Base-by-base conservation (phyloP, 2,797 vertebrate species). In the Acanthornis magna region DNA sequence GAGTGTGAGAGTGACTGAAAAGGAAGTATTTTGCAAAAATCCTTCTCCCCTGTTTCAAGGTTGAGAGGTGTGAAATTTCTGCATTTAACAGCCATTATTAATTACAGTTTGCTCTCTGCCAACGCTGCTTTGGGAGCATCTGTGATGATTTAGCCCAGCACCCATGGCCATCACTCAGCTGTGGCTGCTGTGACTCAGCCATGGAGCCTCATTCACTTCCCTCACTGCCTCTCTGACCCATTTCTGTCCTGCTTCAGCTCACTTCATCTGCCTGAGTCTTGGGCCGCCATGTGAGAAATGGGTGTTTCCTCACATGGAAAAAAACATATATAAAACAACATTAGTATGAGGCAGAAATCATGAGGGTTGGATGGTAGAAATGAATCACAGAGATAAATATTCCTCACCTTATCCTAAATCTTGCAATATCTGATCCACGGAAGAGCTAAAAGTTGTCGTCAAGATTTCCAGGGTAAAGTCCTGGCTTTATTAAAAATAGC, bases 81-180 rank as follows among this genome's bases (percentile, higher is more conserved):
- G 74, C 53, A 55, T 93, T 95, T 93, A 95, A 66, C 77, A 89
- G 58, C 61, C 43, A 13, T 60, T 91, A 85, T 89, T 93, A 93
- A 83, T 95, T 92, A 72, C 61, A 43, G 45, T 63, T 91, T 85
- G 30, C 36, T 62, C 10, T 72, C 47, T 94, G 62, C 78, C 92
- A 88, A 4, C 36, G 29, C 17, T 55, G 58, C 73, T 51, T 76
- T 81, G 88, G 75, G 84, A 89, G 30, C 86, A 38, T 67, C 71
- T 82, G 77, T 70, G 83, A 32, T 66, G 65, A 74, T 75, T 75
- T 86, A 92, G 53, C 72, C 84, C 36, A 58, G 86, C 38, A 47
- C 60, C 75, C 81, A 71, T 43, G 36, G 34, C 58, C 57, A 84
- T 88, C 83, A 7, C 55, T 79, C 78, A 85, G 6, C 76, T 54